Base-by-base conservation (phyloP, 2,797 vertebrate genomes). In the Atherinosoma microstoma region DNA sequence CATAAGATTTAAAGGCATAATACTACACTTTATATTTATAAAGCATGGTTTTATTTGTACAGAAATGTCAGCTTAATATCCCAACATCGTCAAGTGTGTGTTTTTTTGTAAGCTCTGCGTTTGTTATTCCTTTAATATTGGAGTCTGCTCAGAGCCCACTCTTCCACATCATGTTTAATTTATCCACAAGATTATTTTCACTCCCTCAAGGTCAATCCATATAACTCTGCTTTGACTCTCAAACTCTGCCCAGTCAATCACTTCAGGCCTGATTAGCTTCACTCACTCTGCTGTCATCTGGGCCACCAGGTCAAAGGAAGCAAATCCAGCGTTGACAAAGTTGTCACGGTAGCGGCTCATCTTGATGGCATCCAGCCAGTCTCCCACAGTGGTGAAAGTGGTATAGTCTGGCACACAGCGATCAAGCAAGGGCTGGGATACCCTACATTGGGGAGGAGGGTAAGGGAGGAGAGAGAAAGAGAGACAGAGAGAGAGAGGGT, bases 331-430 rank as follows among this genome's bases (percentile, higher is more conserved):
- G 13, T 97, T 98, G 93, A 98, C 89, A 8, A 99, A 99, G 94
- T 97, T 99, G 91, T 99, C 98, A 90, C 96, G 96, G 94, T 99
- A 99, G 86, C 98, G 96, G 79, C 97, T 98, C 98, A 99, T 99
- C 95, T 99, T 99, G 94, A 99, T 99, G 93, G 98, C 98, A 0
- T 98, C 97, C 91, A 99, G 95, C 98, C 98, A 99, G 94, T 99
- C 98, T 67, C 97, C 97, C 91, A 99, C 98, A 9, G 98, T 99
- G 68, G 98, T 98, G 91, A 99, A 99, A 85, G 98, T 99, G 72
- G 97, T 98, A 90, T 99, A 99, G 94, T 99, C 98, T 0, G 98
- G 98, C 78, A 99, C 97, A 0, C 96, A 97, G 82, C 97, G 97
- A 91, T 99, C 98, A 90, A 99, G 94, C 89, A 99, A 97, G 0